Base-by-base conservation (phyloP, 2,113 vertebrate genomes). In the Periophthalmus modestus region DNA sequence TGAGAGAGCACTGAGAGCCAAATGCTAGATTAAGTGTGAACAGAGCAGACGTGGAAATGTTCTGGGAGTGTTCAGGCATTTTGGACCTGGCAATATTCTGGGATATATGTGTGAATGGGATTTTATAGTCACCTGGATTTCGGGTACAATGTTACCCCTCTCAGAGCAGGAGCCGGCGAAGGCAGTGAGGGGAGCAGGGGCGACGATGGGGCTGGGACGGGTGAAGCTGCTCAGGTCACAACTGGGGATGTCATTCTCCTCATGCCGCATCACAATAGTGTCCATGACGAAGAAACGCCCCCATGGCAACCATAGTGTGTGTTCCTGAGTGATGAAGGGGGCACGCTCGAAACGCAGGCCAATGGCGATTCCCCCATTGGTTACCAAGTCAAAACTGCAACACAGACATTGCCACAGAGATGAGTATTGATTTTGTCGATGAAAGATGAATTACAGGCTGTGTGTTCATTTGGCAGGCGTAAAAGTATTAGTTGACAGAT, bases 271-370 rank as follows among this genome's bases (percentile, higher is more conserved):
- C 75, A 97, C 80, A 19, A 99, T 95, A 86, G 97, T 98, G 79
- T 99, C 98, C 97, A 99, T 98, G 89, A 99, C 98, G 0, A 98
- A 98, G 90, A 99, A 99, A 62, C 97, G 97, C 73, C 96, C 96
- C 98, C 98, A 99, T 0, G 98, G 97, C 88, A 99, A 84, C 98
- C 96, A 99, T 54, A 99, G 93, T 0, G 97, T 98, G 90, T 98
- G 97, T 73, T 98, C 97, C 87, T 98, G 98, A 5, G 96, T 96
- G 91, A 98, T 97, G 94, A 99, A 99, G 9, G 98, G 98, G 10
- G 98, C 95, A 0, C 98, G 94, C 86, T 99, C 96, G 43, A 99
- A 99, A 83, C 94, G 94, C 84, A 99, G 90, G 66, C 94, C 94
- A 73, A 97, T 90, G 74, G 97, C 95, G 81, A 98, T 91, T 28